phyloP scores from a whole-genome alignment of 2,888 invertebrate genomes.

The Augiades crinisus region DNA sequence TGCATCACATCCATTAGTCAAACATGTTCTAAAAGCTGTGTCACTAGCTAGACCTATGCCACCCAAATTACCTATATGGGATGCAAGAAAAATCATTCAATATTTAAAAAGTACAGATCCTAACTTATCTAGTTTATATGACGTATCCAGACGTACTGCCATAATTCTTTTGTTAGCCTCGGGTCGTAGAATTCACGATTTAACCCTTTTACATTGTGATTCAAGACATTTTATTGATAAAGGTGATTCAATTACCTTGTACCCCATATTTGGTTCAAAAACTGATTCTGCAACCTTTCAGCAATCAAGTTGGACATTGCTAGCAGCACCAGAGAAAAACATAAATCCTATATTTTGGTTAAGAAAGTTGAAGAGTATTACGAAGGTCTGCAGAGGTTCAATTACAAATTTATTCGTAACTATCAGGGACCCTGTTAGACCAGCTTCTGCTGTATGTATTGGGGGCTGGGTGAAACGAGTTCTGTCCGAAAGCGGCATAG shows the following conservation, averaged over 20 bases:
- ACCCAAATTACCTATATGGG: slow-evolving; percentile 29
- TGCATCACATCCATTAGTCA: slow-evolving; percentile 25
- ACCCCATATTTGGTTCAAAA: slow-evolving; percentile 32
- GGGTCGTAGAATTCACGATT: slow-evolving; percentile 32
- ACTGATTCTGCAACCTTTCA: slow-evolving; percentile 27
- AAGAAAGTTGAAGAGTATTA: slow-evolving; percentile 5
- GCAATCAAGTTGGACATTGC: slow-evolving; percentile 29
- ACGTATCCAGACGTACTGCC: slow-evolving; percentile 27
- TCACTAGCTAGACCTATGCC: slow-evolving; percentile 13
- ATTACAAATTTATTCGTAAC: slow-evolving; percentile 27
- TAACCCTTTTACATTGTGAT: slow-evolving; percentile 28
- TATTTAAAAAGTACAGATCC: slow-evolving; percentile 14
- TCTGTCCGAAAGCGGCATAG: slow-evolving; percentile 20
- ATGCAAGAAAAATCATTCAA: slow-evolving; percentile 24
- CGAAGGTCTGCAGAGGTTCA: slow-evolving; percentile 1
- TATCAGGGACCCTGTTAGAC: slow-evolving; percentile 8
- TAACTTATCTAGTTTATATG: slow-evolving; percentile 19
- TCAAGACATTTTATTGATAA: slow-evolving; percentile 26
- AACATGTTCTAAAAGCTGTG: slow-evolving; percentile 30
- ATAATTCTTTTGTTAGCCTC: slow-evolving; percentile 30
- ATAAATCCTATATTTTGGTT: slow-evolving; percentile 25
- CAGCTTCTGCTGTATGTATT: slow-evolving; percentile 24
- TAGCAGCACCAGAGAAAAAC: slow-evolving; percentile 21
- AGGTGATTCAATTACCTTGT: slow-evolving; percentile 25
- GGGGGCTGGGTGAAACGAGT: slow-evolving; percentile 25